Base-by-base conservation (phyloP, 2,797 vertebrate genomes). In the Manis pentadactyla region DNA sequence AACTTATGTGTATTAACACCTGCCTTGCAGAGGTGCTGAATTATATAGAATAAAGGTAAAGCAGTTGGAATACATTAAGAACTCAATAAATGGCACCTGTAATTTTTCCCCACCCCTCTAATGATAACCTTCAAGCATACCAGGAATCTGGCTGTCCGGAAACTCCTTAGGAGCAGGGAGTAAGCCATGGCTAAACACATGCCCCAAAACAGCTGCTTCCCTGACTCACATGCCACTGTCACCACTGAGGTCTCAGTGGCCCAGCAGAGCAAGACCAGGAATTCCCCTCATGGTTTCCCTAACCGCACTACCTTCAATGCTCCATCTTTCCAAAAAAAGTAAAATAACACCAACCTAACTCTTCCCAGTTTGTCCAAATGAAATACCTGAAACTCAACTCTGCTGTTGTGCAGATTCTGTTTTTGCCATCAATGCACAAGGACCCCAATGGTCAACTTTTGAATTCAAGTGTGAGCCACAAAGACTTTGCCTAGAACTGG, bases 71-170 rank as follows among this genome's bases (percentile, higher is more conserved):
- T 19, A 39, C 51, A 88, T 51, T 25, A 68, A 63, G 53, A 27
- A 34, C 55, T 61, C 10, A 2, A 55, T 34, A 64, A 53, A 25
- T n/a, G 55, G 61, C 13, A 83, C 53, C 83, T 66, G 15, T 27
- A 68, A 39, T 90, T 87, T 59, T 68, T 61, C 31, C n/a, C 55
- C 46, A 46, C 57, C 71, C 86, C 49, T 85, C 3, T 14, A 63
- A 90, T 39, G 63, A 86, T 39, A 74, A 18, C 71, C 79, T 37
- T 77, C 69, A 74, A 74, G 51, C 29, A 68, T 73, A 66, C 42
- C 59, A 90, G 88, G n/a, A 29, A 81, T 17, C 51, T 18, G 4
- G 68, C 78, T 61, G 29, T 63, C 53, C 42, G 37, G 83, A 57
- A 79, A 87, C 12, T 21, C 39, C 5, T 77, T 17, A 51, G 68